phyloP scores from a whole-genome alignment of 1,140 invertebrate genomes.

The Holotrichia oblita region DNA sequence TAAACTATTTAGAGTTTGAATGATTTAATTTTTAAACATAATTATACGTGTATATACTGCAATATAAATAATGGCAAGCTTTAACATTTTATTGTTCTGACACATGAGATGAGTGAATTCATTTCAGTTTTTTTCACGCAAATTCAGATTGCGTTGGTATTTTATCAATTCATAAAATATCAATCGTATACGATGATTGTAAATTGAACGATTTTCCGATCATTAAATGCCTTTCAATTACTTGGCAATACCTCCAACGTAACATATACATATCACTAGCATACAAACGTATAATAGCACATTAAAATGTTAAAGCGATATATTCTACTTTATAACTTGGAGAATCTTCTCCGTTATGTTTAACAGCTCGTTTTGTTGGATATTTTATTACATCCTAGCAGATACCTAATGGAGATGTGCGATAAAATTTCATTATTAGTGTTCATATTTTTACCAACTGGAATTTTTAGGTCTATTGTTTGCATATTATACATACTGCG shows the following conservation, averaged over 20 bases:
- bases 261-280: background rate
- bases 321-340: background rate
- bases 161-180: background rate
- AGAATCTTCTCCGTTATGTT: slow-evolving; percentile 2
- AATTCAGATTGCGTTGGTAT: background rate
- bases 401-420: slow-evolving; percentile 5
- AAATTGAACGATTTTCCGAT: slow-evolving; percentile 4
- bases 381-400: background rate
- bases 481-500: background rate
- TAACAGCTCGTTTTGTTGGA: slow-evolving; percentile 16
- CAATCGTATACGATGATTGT: background rate
- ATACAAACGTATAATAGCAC: background rate
- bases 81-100: slow-evolving; percentile 2
- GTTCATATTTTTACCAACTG: slow-evolving; percentile 3
- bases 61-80: background rate
- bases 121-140: background rate
- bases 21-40: slow-evolving; percentile 1
- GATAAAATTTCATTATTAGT: slow-evolving; percentile 10
- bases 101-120: background rate
- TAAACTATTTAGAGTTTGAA: background rate
- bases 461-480: slow-evolving; percentile 17
- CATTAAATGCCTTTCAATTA: background rate
- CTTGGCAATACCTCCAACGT: background rate
- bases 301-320: background rate
- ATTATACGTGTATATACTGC: background rate